Evolutionary conservation across 2,888 invertebrate genomes (phyloP).

Genomic region (Eristalis tenax): DNA sequence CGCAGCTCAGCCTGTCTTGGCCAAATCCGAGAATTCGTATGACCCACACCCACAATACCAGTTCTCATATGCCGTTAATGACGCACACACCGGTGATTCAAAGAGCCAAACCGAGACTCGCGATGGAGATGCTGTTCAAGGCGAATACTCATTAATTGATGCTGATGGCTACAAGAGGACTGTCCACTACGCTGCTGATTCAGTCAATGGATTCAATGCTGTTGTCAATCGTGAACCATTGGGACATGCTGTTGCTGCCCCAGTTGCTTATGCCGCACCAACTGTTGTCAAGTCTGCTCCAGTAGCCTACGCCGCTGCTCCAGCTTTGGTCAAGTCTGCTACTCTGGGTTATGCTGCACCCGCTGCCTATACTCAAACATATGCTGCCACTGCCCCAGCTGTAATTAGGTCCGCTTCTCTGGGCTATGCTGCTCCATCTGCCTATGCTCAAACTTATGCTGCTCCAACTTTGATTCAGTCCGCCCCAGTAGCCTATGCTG

Average conservation of each 20-base stretch:
- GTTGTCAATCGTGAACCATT: slow-evolving; percentile 80
- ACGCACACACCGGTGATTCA: slow-evolving; percentile 80
- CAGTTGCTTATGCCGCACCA: slow-evolving; percentile 22
- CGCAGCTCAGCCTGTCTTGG: slow-evolving; percentile 52
- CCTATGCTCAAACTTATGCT: slow-evolving; percentile 4
- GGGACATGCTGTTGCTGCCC: slow-evolving; percentile 42
- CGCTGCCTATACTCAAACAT: slow-evolving; percentile 13
- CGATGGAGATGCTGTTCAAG: slow-evolving; percentile 81
- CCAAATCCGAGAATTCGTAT: slow-evolving; percentile 47
- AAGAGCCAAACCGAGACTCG: slow-evolving; percentile 81
- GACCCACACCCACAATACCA: slow-evolving; percentile 73
- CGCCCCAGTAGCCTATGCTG: slow-evolving; percentile 2
- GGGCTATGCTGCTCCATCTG: not conserved
- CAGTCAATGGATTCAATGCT: slow-evolving; percentile 81
- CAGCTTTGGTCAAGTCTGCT: slow-evolving; percentile 2
- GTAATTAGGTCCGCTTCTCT: slow-evolving; percentile 5
- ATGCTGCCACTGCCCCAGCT: slow-evolving; percentile 17
- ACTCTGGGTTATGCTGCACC: slow-evolving; percentile 52
- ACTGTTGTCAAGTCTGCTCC: not conserved
- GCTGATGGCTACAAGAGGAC: slow-evolving; percentile 81
- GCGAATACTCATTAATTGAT: slow-evolving; percentile 81
- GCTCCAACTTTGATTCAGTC: not conserved
- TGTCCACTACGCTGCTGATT: slow-evolving; percentile 81
- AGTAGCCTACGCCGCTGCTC: not conserved
- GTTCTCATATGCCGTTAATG: slow-evolving; percentile 79